Conservation (phyloP, 1,140 invertebrate species). For the Pteromalus puparum region DNA sequence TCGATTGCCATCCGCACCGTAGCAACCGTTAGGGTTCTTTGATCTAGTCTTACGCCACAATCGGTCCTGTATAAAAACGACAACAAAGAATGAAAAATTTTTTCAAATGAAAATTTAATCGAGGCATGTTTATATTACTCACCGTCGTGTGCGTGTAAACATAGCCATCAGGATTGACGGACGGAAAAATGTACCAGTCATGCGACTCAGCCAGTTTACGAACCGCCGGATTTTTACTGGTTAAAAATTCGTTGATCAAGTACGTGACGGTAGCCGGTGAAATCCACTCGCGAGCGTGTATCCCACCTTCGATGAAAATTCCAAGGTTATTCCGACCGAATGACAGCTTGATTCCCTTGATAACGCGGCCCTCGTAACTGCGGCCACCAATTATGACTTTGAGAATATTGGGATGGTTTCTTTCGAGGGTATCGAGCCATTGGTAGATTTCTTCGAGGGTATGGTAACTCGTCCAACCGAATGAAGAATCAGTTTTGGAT, state of each 20-base stretch:
- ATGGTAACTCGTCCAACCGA: conserved; percentile 75
- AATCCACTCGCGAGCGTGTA: conserved; percentile 88
- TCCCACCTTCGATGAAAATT: conserved; percentile 79
- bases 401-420: conserved; percentile 73
- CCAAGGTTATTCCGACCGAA: conserved; percentile 71
- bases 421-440: conserved; percentile 72
- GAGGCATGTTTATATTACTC: conserved; percentile 59
- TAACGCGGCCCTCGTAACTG: conserved; percentile 78
- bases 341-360: conserved; percentile 78
- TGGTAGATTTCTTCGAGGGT: conserved; percentile 73
- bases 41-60: conserved; percentile 85
- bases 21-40: conserved; percentile 73
- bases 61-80: conserved; percentile 65
- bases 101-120: conserved; percentile 6
- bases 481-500: conserved; percentile 13
- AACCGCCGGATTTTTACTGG: conserved; percentile 72
- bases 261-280: conserved; percentile 82
- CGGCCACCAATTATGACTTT: conserved; percentile 75
- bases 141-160: conserved; percentile 81
- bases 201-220: conserved; percentile 76
- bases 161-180: conserved; percentile 87
- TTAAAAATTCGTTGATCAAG: conserved; percentile 80
- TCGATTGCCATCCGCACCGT: conserved; percentile 83
- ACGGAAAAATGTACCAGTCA: conserved; percentile 84
- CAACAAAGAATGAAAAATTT: neutral